Percentiles rank a stretch among this genome's conserved stretches.
Evolutionary conservation across 2,888 invertebrate species (phyloP).

Genomic region (Acholoe squamosa): DNA sequence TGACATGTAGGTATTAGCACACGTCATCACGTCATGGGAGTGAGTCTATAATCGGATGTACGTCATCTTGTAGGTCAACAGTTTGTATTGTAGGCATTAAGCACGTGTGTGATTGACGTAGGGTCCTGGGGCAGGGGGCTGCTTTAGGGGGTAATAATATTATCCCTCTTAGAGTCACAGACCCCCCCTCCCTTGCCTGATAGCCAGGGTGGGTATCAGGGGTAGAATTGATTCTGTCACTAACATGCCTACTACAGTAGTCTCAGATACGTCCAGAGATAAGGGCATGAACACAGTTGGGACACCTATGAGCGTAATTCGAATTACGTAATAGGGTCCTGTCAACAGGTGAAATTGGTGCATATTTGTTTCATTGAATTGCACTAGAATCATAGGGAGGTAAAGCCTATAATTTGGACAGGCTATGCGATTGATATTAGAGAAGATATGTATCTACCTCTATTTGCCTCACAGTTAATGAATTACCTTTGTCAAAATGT

Average conservation of each 20-base stretch:
- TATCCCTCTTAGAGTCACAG: slow-evolving; percentile 20
- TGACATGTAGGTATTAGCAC: neutral
- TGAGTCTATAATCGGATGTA: slow-evolving; percentile 32
- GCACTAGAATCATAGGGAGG: no score
- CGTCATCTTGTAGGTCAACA: slow-evolving; percentile 51
- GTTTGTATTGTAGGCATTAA: slow-evolving; percentile 36
- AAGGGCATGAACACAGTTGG: neutral
- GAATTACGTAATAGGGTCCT: no score
- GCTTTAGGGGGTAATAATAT: slow-evolving; percentile 47
- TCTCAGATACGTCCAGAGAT: neutral
- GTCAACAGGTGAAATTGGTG: no score
- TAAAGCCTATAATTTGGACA: no score
- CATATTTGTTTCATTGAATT: no score
- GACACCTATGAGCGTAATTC: neutral
- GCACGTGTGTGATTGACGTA: slow-evolving; percentile 9
- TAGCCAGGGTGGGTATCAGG: neutral
- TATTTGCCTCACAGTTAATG: no score
- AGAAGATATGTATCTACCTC: no score
- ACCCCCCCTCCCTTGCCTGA: no score
- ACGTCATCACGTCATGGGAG: neutral
- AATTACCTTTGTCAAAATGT: no score
- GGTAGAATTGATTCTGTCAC: slow-evolving; percentile 45
- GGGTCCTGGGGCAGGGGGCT: neutral
- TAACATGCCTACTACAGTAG: neutral
- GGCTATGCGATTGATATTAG: no score